These are phyloP conservation scores for Drosophila neotestacea DNA, from an alignment of 2,888 invertebrate species.

Conservation along the genomic window DNA sequence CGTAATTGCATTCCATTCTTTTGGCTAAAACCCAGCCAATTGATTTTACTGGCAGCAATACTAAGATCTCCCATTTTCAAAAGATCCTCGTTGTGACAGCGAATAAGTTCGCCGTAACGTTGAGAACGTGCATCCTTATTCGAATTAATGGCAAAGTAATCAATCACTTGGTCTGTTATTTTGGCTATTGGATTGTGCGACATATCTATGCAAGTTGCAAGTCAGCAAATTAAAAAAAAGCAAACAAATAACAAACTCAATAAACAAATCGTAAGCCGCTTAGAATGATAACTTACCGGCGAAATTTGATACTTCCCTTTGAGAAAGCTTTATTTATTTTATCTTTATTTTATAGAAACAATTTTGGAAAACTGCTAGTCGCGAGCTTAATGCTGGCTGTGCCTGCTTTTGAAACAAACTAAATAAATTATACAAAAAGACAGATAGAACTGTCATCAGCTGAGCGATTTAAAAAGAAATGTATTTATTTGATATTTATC, in stretches of 20 bases:
- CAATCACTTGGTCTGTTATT: slow-evolving; percentile 40
- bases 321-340: background rate
- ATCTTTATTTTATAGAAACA: background rate
- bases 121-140: background rate
- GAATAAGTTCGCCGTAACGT: slow-evolving; percentile 57
- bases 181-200: slow-evolving; percentile 34
- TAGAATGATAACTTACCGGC: background rate
- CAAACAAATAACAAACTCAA: slow-evolving; percentile 5
- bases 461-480: no score
- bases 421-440: background rate
- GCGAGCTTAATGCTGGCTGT: background rate
- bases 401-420: background rate
- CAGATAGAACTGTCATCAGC: background rate
- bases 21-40: slow-evolving; percentile 86
- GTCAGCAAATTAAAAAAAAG: background rate
- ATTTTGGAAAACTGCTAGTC: background rate
- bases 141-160: slow-evolving; percentile 27
- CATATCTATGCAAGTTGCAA: slow-evolving; percentile 10
- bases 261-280: background rate
- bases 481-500: background rate
- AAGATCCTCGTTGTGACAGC: slow-evolving; percentile 87
- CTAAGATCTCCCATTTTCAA: slow-evolving; percentile 87
- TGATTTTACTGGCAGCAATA: slow-evolving; percentile 87
- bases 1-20: slow-evolving; percentile 40
- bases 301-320: background rate